Evolutionary conservation across 2,797 vertebrate species (phyloP).

Genomic region (Sarcoramphus papa): DNA sequence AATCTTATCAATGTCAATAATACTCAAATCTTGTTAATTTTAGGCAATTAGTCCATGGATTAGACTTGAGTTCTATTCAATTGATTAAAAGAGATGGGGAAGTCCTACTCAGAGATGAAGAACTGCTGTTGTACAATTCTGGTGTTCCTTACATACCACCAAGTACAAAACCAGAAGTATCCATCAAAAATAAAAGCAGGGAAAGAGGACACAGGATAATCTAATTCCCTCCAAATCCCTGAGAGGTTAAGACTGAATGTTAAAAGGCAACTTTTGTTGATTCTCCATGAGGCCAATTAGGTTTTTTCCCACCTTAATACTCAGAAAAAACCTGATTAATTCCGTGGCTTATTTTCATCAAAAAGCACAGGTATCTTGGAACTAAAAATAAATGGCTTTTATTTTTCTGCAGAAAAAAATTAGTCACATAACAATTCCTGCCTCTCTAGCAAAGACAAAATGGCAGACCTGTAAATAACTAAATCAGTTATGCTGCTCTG

Average conservation of each 20-base stretch:
- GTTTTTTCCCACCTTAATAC: neutral
- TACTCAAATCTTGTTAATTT: neutral
- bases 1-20: neutral
- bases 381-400: neutral
- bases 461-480: neutral
- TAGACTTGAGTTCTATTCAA: neutral
- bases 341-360: neutral
- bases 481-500: neutral
- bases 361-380: neutral
- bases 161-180: neutral
- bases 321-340: neutral
- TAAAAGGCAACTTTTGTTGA: neutral
- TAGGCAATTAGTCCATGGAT: neutral
- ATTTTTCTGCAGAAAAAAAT: neutral
- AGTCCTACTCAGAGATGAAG: neutral
- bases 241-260: neutral
- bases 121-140: neutral
- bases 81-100: neutral
- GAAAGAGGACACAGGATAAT: constrained; percentile 14
- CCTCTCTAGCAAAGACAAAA: neutral
- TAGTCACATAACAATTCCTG: neutral
- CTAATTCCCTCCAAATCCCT: neutral
- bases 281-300: neutral
- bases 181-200: neutral
- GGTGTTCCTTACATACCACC: neutral